phyloP scores from a whole-genome alignment of 1,140 invertebrate species.

The Metaphire vulgaris region DNA sequence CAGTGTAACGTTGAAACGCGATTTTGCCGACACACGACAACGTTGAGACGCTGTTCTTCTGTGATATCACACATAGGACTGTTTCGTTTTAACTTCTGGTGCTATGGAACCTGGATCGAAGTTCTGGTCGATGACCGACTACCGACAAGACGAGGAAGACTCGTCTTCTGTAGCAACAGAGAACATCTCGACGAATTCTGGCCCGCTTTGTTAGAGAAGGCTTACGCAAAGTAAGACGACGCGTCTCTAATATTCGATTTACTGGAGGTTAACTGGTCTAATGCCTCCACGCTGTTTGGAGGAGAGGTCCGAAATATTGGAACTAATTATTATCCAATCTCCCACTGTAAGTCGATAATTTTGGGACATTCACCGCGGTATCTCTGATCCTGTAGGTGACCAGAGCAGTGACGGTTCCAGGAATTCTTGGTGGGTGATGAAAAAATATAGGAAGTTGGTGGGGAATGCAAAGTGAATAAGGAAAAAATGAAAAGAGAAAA shows the following conservation, averaged over 20 bases:
- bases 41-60: too few relatives aligned
- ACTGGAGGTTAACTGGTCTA: neutral
- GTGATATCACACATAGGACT: too few relatives aligned
- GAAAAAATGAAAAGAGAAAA: too few relatives aligned
- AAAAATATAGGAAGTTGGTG: too few relatives aligned
- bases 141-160: slow-evolving; percentile 62
- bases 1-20: too few relatives aligned
- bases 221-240: slow-evolving; percentile 68
- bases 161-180: slow-evolving; percentile 62
- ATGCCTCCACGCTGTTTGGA: neutral
- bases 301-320: neutral
- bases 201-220: slow-evolving; percentile 73
- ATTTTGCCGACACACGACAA: too few relatives aligned
- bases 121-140: slow-evolving; percentile 69
- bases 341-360: too few relatives aligned
- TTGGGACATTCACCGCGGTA: too few relatives aligned
- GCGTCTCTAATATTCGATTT: neutral
- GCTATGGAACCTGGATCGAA: slow-evolving; percentile 70
- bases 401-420: too few relatives aligned
- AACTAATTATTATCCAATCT: neutral
- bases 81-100: slow-evolving; percentile 69
- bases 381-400: too few relatives aligned
- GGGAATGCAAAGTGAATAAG: too few relatives aligned
- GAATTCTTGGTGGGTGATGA: too few relatives aligned
- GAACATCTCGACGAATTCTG: slow-evolving; percentile 68